phyloP scores from a whole-genome alignment of 2,888 invertebrate genomes.

The Nysson spinosus region DNA sequence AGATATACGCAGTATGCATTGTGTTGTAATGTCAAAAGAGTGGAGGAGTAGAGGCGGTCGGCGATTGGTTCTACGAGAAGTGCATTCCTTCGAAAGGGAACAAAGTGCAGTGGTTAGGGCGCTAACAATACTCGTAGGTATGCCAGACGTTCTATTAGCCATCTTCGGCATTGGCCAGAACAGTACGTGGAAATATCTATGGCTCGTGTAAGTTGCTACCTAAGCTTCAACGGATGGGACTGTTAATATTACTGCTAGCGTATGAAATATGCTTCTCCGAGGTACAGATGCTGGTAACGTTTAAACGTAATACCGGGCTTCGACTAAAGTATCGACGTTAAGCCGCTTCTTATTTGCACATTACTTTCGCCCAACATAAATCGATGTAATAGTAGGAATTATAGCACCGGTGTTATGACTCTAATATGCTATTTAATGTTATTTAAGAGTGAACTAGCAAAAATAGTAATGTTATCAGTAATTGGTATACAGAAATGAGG shows the following conservation, averaged over 20 bases:
- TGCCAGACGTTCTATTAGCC: conserved; percentile 52
- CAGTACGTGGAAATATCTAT: not conserved
- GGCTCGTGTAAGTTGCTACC: not conserved
- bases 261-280: not conserved
- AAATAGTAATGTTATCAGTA: not conserved
- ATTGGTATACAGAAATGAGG: not conserved
- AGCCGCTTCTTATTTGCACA: not conserved
- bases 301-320: not conserved
- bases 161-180: conserved; percentile 36
- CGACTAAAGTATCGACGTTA: not conserved
- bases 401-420: too few relatives aligned
- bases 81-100: conserved; percentile 66
- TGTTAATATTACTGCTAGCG: not conserved
- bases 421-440: too few relatives aligned
- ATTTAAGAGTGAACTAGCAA: too few relatives aligned
- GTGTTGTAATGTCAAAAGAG: conserved; percentile 46
- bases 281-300: not conserved
- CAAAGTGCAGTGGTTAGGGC: conserved; percentile 61
- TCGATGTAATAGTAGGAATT: not conserved
- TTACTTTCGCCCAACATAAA: not conserved
- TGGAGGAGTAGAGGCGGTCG: conserved; percentile 20
- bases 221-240: not conserved
- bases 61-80: conserved; percentile 19
- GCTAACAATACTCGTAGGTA: conserved; percentile 62
- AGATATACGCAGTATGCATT: conserved; percentile 32